phyloP scores from a whole-genome alignment of 2,797 vertebrate species.

The Poeciliopsis presidionis region DNA sequence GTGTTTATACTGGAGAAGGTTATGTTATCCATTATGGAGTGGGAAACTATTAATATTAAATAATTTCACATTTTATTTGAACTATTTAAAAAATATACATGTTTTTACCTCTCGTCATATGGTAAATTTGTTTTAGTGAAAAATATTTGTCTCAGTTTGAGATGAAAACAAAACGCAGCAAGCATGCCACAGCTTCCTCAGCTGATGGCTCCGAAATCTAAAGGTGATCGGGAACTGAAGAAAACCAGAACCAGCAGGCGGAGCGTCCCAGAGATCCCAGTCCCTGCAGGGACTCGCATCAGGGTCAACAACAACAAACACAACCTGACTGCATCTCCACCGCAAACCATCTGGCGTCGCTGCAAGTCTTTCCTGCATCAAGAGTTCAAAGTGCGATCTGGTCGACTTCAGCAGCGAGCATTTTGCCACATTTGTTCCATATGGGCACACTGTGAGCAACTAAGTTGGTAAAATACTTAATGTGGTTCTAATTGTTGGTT shows the following conservation, averaged over 20 bases:
- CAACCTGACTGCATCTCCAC: constrained; percentile 32
- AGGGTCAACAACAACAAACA: constrained; percentile 58
- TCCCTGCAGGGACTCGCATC: constrained; percentile 43
- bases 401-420: constrained; percentile 63
- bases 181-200: constrained; percentile 44
- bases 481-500: neutral
- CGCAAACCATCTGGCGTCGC: constrained; percentile 21
- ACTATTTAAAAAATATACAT: neutral
- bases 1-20: constrained; percentile 44
- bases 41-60: neutral
- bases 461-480: constrained; percentile 26
- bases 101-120: neutral
- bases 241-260: constrained; percentile 32
- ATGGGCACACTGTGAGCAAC: constrained; percentile 30
- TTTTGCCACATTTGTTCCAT: constrained; percentile 53
- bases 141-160: constrained; percentile 5
- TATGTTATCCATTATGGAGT: constrained; percentile 48
- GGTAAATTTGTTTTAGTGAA: neutral
- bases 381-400: constrained; percentile 55
- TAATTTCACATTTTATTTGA: neutral
- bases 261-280: constrained; percentile 34
- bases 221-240: constrained; percentile 24
- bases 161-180: constrained; percentile 56
- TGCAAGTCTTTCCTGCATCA: constrained; percentile 49
- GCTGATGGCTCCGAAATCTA: constrained; percentile 37